These are phyloP conservation scores for Gymnocypris eckloni DNA, from an alignment of 2,797 vertebrate genomes.

Conservation along the genomic window DNA sequence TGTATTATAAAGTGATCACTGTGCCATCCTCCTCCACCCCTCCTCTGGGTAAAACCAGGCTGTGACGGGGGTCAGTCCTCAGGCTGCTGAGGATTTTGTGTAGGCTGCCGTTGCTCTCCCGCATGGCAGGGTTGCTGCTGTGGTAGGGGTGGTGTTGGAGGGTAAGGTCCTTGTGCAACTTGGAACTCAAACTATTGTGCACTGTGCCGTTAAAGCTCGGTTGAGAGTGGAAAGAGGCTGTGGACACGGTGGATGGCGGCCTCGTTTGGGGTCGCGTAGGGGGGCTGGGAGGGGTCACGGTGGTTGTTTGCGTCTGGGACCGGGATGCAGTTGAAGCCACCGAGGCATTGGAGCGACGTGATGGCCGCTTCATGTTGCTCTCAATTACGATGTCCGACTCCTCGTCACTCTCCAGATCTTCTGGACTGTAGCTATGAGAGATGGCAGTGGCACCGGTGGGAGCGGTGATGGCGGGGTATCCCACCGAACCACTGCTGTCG, in stretches of 20 bases:
- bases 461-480: constrained; percentile 80
- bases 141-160: constrained; percentile 69
- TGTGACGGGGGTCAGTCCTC: constrained; percentile 92
- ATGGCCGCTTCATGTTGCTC: constrained; percentile 87
- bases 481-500: constrained; percentile 88
- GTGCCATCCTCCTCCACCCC: constrained; percentile 97
- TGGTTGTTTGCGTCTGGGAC: constrained; percentile 27
- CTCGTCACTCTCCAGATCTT: constrained; percentile 95
- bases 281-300: constrained; percentile 49
- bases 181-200: constrained; percentile 84
- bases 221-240: constrained; percentile 81
- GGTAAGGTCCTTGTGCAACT: constrained; percentile 88
- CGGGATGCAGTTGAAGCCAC: constrained; percentile 73
- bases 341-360: constrained; percentile 81
- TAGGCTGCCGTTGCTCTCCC: constrained; percentile 90
- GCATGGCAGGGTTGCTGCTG: constrained; percentile 80
- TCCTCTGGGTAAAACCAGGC: constrained; percentile 91
- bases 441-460: constrained; percentile 48
- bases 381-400: constrained; percentile 96
- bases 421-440: constrained; percentile 83
- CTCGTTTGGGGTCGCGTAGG: constrained; percentile 76
- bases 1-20: constrained; percentile 92
- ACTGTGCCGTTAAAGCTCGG: constrained; percentile 81
- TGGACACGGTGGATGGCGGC: constrained; percentile 77
- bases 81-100: constrained; percentile 94